Evolutionary conservation across 2,888 invertebrate species (phyloP).

Genomic region (Campoplex nolae): DNA sequence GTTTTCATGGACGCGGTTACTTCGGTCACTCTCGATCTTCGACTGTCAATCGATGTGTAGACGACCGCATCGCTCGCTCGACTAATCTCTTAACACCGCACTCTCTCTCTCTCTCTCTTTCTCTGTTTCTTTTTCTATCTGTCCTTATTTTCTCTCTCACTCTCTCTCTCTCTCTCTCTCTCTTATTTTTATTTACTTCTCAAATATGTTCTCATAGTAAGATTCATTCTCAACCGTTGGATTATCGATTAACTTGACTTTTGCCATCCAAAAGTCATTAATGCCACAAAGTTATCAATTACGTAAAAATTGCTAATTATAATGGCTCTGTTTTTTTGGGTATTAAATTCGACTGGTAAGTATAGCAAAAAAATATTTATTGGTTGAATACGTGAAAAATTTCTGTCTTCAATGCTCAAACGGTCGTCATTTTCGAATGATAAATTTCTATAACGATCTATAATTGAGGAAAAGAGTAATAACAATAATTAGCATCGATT

Average conservation of each 20-base stretch:
- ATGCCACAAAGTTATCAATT: background rate
- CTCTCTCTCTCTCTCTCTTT: background rate
- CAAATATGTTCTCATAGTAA: background rate
- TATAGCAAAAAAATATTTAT: too few species aligned
- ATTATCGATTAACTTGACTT: constrained; percentile 21
- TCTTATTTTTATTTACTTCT: background rate
- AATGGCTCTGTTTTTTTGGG: background rate
- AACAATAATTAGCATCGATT: too few species aligned
- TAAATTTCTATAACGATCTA: background rate
- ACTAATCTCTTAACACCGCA: constrained; percentile 38
- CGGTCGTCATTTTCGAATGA: background rate
- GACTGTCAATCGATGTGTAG: constrained; percentile 40
- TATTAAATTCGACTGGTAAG: background rate
- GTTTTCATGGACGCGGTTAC: constrained; percentile 55
- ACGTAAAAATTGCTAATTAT: background rate
- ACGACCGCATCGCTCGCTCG: constrained; percentile 50
- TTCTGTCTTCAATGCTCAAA: background rate
- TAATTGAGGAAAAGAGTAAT: too few species aligned
- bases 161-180: constrained; percentile 6
- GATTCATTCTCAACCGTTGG: background rate
- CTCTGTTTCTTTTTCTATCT: constrained; percentile 1
- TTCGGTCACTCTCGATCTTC: constrained; percentile 58
- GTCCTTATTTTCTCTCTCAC: background rate
- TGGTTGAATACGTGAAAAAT: background rate
- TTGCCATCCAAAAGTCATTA: constrained; percentile 19